phyloP scores from a whole-genome alignment of 2,797 vertebrate genomes.

The Rhynchotus rufescens region DNA sequence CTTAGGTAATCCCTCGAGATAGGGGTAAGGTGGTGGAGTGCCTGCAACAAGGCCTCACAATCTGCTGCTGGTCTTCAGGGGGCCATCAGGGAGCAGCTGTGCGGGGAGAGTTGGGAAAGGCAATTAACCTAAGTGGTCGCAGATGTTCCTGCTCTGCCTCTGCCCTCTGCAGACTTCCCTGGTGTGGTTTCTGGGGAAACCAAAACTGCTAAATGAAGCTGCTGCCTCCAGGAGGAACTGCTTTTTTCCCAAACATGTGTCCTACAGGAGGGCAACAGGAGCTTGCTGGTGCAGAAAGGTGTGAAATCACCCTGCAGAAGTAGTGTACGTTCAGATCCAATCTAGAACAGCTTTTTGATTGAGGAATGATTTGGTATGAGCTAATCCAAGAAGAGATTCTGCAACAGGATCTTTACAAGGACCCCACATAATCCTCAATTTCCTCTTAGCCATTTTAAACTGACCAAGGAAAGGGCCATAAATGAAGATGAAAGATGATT shows the following conservation, averaged over 20 bases:
- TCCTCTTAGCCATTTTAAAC: background rate
- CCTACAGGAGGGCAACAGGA: background rate
- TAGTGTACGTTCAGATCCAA: background rate
- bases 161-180: conserved; percentile 41
- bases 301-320: background rate
- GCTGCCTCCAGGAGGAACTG: background rate
- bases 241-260: background rate
- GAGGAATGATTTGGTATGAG: background rate
- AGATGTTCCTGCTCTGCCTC: conserved; percentile 55
- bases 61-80: conserved; percentile 61
- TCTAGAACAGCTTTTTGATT: background rate
- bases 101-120: conserved; percentile 53
- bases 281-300: background rate
- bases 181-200: conserved; percentile 65
- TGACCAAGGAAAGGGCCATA: background rate
- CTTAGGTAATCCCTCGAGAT: conserved; percentile 52
- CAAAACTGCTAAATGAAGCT: conserved; percentile 1
- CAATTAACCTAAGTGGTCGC: conserved; percentile 72
- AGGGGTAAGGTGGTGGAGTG: conserved; percentile 32
- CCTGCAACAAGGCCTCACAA: conserved; percentile 50
- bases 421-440: background rate
- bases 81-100: conserved; percentile 33
- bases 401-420: background rate
- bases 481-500: background rate
- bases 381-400: background rate